These are phyloP conservation scores for Halcyon chelicuti DNA, from an alignment of 2,797 vertebrate species.

Conservation along the genomic window DNA sequence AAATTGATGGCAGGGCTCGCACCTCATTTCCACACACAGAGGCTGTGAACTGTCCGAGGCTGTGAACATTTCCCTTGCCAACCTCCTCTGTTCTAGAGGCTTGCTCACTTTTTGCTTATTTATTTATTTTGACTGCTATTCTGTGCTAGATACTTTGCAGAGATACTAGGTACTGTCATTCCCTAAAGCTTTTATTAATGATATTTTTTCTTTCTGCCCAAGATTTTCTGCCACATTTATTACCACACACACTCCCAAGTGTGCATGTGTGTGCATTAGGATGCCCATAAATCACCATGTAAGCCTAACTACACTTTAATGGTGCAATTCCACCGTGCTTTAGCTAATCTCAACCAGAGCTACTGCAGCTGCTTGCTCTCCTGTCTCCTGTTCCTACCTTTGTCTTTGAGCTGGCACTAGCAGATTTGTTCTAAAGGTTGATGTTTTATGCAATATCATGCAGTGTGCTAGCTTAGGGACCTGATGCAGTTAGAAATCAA, in stretches of 20 bases:
- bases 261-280: rapidly evolving
- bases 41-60: not conserved
- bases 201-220: not conserved
- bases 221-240: not conserved
- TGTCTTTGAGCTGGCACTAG: not conserved
- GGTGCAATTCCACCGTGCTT: not conserved
- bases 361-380: not conserved
- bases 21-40: not conserved
- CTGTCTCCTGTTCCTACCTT: not conserved
- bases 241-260: rapidly evolving
- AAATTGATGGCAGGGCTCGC: not conserved
- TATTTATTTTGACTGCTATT: not conserved
- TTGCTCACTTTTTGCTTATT: not conserved
- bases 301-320: not conserved
- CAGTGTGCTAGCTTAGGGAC: not conserved
- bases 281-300: not conserved
- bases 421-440: not conserved
- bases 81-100: not conserved
- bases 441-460: not conserved
- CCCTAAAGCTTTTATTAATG: not conserved
- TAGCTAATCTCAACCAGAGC: not conserved
- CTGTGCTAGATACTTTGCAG: not conserved
- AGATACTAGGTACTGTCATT: rapidly evolving
- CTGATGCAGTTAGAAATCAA: not conserved
- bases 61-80: not conserved